Evolutionary conservation across 1,140 invertebrate genomes (phyloP).

Genomic region (Diorhabda sublineata): DNA sequence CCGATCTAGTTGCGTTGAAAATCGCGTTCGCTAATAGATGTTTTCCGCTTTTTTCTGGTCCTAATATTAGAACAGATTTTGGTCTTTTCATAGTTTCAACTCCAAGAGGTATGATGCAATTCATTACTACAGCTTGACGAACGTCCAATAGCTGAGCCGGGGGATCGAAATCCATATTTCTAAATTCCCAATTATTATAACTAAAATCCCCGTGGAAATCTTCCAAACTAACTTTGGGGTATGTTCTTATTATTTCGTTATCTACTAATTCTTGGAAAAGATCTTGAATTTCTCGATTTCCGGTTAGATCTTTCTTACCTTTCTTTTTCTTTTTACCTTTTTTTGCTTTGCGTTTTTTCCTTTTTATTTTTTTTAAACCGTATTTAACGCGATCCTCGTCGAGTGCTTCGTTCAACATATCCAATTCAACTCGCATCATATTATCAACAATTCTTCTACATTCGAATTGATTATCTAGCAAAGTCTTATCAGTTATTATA

Average conservation of each 20-base stretch:
- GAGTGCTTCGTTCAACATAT: slow-evolving; percentile 51
- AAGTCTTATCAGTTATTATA: slow-evolving; percentile 51
- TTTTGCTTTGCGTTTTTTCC: slow-evolving; percentile 60
- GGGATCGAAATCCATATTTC: slow-evolving; percentile 51
- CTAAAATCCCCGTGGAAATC: slow-evolving; percentile 67
- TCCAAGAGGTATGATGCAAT: slow-evolving; percentile 71
- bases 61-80: slow-evolving; percentile 71
- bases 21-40: slow-evolving; percentile 72
- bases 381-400: slow-evolving; percentile 46
- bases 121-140: slow-evolving; percentile 65
- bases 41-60: slow-evolving; percentile 73
- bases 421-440: slow-evolving; percentile 54
- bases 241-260: slow-evolving; percentile 67
- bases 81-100: slow-evolving; percentile 65
- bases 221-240: slow-evolving; percentile 57
- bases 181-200: slow-evolving; percentile 40
- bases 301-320: slow-evolving; percentile 73
- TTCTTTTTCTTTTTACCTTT: slow-evolving; percentile 61
- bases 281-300: slow-evolving; percentile 67
- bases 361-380: slow-evolving; percentile 52
- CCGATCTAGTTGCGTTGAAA: slow-evolving; percentile 68
- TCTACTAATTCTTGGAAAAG: slow-evolving; percentile 74
- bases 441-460: slow-evolving; percentile 54
- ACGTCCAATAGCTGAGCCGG: slow-evolving; percentile 60
- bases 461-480: slow-evolving; percentile 53